phyloP scores from a whole-genome alignment of 2,888 invertebrate species.

The Andrena bicolor region DNA sequence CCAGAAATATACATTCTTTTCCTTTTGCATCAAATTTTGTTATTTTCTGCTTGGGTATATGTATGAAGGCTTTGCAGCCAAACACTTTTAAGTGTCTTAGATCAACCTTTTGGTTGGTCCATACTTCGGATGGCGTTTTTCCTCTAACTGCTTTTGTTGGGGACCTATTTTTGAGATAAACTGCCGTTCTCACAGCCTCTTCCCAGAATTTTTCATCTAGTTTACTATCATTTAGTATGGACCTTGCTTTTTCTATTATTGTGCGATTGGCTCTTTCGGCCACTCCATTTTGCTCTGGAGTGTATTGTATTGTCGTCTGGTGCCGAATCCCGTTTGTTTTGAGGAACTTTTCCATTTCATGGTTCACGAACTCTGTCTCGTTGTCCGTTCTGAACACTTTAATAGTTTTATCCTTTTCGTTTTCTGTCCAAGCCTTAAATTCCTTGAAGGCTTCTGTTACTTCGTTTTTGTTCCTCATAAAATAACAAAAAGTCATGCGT shows the following conservation, averaged over 20 bases:
- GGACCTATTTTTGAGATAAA: conserved; percentile 42
- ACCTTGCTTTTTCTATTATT: conserved; percentile 21
- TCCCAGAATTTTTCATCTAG: neutral
- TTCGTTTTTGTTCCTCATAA: no score
- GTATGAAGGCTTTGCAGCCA: conserved; percentile 48
- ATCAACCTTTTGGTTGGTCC: conserved; percentile 48
- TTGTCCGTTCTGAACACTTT: no score
- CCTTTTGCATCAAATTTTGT: conserved; percentile 30
- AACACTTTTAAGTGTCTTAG: conserved; percentile 65
- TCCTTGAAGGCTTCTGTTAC: no score
- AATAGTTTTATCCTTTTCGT: no score
- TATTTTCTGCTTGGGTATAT: conserved; percentile 32
- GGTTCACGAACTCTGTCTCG: no score
- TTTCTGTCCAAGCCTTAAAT: no score
- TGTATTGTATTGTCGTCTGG: conserved; percentile 12
- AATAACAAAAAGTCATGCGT: no score
- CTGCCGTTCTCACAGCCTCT: conserved; percentile 2
- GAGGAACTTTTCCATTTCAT: no score
- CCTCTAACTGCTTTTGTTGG: conserved; percentile 45
- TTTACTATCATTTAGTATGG: conserved; percentile 14
- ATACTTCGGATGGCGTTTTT: conserved; percentile 58
- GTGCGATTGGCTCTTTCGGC: conserved; percentile 37
- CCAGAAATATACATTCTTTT: no score
- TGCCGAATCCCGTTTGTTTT: neutral
- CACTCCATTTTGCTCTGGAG: conserved; percentile 33